Evolutionary conservation across 2,113 vertebrate genomes (phyloP).

Genomic region (Scartelaos histophorus): DNA sequence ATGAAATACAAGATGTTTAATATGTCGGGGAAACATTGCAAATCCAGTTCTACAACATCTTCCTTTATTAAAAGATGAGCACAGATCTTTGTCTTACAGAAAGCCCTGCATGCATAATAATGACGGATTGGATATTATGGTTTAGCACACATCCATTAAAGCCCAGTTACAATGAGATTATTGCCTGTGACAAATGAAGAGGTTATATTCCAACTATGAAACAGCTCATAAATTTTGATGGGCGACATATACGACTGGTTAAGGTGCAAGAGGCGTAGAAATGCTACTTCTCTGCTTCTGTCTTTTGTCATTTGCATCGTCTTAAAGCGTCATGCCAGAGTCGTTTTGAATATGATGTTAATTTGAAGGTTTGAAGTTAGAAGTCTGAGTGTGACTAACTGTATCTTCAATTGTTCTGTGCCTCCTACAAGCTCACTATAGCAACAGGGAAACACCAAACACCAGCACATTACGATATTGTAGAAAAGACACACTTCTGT

Average conservation of each 20-base stretch:
- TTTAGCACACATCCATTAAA: conserved; percentile 70
- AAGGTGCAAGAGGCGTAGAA: conserved; percentile 64
- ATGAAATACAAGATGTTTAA: conserved; percentile 47
- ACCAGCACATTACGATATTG: background rate
- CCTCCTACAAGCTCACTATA: conserved; percentile 1
- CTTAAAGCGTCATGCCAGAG: conserved; percentile 2
- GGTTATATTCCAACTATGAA: conserved; percentile 77
- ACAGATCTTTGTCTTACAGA: conserved; percentile 51
- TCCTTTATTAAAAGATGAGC: conserved; percentile 55
- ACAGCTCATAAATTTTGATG: conserved; percentile 78
- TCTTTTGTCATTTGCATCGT: conserved; percentile 25
- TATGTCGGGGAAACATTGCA: conserved; percentile 37
- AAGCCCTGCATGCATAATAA: conserved; percentile 49
- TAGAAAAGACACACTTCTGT: background rate
- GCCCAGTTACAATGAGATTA: conserved; percentile 76
- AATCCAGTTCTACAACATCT: conserved; percentile 54
- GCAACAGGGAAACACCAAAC: background rate
- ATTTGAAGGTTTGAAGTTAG: conserved; percentile 43
- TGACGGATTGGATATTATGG: conserved; percentile 71
- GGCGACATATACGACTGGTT: conserved; percentile 75
- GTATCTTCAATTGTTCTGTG: conserved; percentile 25
- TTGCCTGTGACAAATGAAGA: conserved; percentile 80
- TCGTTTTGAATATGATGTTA: conserved; percentile 40
- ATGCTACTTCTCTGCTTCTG: conserved; percentile 35
- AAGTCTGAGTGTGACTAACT: conserved; percentile 30